Conservation (phyloP, 2,113 vertebrate species). For the Aramus guarauna region DNA sequence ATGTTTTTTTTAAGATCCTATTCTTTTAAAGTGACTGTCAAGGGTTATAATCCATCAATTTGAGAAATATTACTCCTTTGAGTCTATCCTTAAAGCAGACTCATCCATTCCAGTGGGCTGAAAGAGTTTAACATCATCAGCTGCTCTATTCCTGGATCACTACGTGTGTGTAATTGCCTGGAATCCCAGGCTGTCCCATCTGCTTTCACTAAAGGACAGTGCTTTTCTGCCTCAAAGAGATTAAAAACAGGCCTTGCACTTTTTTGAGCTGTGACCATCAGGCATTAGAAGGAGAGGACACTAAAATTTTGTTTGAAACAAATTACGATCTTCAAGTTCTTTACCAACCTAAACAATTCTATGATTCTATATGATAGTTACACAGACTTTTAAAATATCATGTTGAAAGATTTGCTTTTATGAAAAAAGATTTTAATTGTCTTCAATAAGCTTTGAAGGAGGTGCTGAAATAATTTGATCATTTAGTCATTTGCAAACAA, state of each 20-base stretch:
- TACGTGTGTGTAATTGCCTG: not conserved
- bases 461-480: not conserved
- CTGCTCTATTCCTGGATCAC: slow-evolving; percentile 10
- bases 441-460: not conserved
- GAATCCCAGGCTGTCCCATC: slow-evolving; percentile 32
- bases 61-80: not conserved
- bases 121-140: not conserved
- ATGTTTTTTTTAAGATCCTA: not conserved
- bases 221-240: not conserved
- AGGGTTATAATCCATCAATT: not conserved
- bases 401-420: not conserved
- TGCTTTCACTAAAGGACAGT: slow-evolving; percentile 31
- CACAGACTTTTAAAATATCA: accelerated
- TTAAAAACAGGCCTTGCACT: not conserved
- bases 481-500: not conserved
- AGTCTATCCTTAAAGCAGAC: not conserved
- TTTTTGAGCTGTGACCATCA: not conserved
- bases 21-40: not conserved
- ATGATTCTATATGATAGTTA: not conserved
- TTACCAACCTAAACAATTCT: too few relatives aligned
- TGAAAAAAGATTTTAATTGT: accelerated
- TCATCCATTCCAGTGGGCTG: not conserved
- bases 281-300: not conserved
- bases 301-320: not conserved
- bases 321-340: not conserved